phyloP scores from a whole-genome alignment of 2,888 invertebrate species.

The Odontocerum albicorne region DNA sequence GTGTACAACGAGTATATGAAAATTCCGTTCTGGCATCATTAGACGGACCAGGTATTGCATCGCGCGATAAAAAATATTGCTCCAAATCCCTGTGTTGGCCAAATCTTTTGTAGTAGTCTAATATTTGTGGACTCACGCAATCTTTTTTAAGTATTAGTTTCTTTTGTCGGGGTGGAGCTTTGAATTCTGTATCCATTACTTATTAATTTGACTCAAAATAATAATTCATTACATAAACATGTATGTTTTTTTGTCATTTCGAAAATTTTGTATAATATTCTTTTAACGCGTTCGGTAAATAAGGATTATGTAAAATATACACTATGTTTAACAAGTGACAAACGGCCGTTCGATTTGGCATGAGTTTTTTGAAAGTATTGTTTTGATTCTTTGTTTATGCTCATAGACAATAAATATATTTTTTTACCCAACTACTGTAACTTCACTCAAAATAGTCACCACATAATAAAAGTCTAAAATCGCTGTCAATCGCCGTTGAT shows the following conservation, averaged over 20 bases:
- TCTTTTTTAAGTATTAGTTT: slow-evolving; percentile 10
- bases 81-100: slow-evolving; percentile 67
- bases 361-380: too few relatives aligned
- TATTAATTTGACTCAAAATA: neutral
- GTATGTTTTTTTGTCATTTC: slow-evolving; percentile 6
- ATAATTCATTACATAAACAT: neutral
- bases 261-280: too few relatives aligned
- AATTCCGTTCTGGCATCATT: slow-evolving; percentile 10
- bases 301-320: too few relatives aligned
- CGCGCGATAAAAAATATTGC: slow-evolving; percentile 60
- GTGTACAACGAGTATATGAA: slow-evolving; percentile 7
- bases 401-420: too few relatives aligned
- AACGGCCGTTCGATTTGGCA: too few relatives aligned
- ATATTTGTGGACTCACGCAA: slow-evolving; percentile 50
- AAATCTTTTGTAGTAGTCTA: slow-evolving; percentile 71
- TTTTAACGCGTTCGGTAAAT: too few relatives aligned
- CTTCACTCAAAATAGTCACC: too few relatives aligned
- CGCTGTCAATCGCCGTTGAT: too few relatives aligned
- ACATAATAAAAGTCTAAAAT: too few relatives aligned
- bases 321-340: too few relatives aligned
- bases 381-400: too few relatives aligned
- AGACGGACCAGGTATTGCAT: neutral
- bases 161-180: slow-evolving; percentile 7
- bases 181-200: slow-evolving; percentile 12
- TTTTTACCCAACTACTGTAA: too few relatives aligned